Base-by-base conservation (phyloP, 1,140 invertebrate genomes). In the Arion vulgaris region DNA sequence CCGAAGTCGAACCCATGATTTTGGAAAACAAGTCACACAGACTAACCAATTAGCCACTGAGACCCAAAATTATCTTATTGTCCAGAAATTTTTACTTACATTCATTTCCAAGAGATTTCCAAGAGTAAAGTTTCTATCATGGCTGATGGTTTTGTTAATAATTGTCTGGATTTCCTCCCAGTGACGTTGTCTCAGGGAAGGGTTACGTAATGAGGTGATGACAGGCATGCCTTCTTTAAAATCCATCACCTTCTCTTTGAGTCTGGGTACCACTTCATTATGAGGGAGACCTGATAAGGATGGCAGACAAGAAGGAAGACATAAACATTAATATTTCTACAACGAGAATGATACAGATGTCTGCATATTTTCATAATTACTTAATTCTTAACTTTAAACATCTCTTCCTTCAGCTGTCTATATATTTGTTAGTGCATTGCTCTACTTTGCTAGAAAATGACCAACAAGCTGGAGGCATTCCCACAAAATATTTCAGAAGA, bases 231-330 rank as follows among this genome's bases (percentile, higher is more conserved):
- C 93, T 95, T 96, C 83, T 87, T 95, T 96, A 85, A 97, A 95
- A 15, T 94, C 91, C 85, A 96, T 95, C 0, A 96, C 96, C 71
- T 95, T 95, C 82, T 95, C 94, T 88, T 95, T 96, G 15, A 97
- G 92, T 53, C 93, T 93, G 0, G 95, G 95, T 0, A 97, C 93
- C 45, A 97, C 95, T 84, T 96, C 94, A 91, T 97, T 97, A 1
- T 93, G 88, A 0, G 96, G 96, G 26, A 97, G 89, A 66, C 92
- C 90, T 92, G 71, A 36, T 66, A 80, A 34, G 53, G n/a, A 41
- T 26, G 28, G 1, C 73, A 75, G 28, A 51, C 23, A n/a, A n/a
- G n/a, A n/a, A n/a, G n/a, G n/a, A n/a, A n/a, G n/a, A n/a, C n/a
- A n/a, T n/a, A n/a, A n/a, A n/a, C 19, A 17, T n/a, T 71, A 17